Percentiles rank a stretch among this genome's conserved stretches.
Conservation (phyloP, 2,797 vertebrate genomes). For the Poecilia gillii region DNA sequence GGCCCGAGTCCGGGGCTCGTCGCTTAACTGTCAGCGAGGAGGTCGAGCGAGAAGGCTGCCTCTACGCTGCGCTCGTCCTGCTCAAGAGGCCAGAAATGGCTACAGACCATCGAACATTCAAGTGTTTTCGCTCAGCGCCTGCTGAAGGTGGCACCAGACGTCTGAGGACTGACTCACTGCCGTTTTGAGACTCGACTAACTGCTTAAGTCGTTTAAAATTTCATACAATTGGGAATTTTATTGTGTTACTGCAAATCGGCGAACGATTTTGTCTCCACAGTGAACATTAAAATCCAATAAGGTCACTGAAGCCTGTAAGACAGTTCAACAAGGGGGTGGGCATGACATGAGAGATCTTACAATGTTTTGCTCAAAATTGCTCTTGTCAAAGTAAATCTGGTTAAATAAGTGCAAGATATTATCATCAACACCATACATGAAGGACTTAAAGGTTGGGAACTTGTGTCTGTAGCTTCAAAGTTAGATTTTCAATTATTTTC, state of each 20-base stretch:
- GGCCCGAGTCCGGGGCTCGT: conserved; percentile 42
- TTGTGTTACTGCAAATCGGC: neutral
- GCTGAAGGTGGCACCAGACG: conserved; percentile 26
- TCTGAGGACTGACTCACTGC: conserved; percentile 30
- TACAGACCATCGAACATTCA: conserved; percentile 48
- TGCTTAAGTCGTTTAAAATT: conserved; percentile 19
- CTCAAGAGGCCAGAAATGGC: conserved; percentile 48
- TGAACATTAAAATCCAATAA: neutral
- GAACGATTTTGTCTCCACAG: conserved; percentile 1
- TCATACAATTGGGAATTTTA: neutral
- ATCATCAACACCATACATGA: neutral
- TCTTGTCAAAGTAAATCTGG: neutral
- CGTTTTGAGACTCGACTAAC: conserved; percentile 33
- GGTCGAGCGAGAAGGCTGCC: conserved; percentile 55
- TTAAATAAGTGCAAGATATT: neutral
- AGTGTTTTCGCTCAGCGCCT: conserved; percentile 46
- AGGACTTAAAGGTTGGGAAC: neutral
- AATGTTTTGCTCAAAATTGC: neutral
- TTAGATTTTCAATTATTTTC: neutral
- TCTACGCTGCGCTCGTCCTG: conserved; percentile 31
- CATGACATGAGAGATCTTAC: neutral
- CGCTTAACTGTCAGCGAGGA: conserved; percentile 60
- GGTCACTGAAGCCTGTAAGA: neutral
- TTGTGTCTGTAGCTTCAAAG: neutral
- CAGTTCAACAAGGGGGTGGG: neutral